phyloP scores from a whole-genome alignment of 2,113 vertebrate genomes.

The Crotalus helleri region DNA sequence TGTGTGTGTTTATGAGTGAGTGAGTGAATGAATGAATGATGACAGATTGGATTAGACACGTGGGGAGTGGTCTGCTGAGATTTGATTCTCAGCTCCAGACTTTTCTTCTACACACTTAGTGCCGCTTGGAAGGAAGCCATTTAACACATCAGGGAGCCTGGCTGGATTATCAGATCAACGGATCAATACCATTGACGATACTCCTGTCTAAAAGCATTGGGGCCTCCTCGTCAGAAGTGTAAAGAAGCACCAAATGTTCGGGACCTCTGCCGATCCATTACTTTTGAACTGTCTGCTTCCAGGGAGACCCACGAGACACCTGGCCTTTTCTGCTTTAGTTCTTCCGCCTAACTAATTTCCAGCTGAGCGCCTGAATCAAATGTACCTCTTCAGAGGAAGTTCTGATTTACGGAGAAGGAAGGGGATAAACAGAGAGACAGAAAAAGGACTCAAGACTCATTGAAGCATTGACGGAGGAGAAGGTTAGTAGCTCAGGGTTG shows the following conservation, averaged over 20 bases:
- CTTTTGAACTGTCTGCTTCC: conserved; percentile 75
- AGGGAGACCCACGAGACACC: conserved; percentile 60
- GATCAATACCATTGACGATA: conserved; percentile 91
- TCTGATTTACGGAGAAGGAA: conserved; percentile 45
- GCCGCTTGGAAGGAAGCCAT: conserved; percentile 66
- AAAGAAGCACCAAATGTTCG: conserved; percentile 48
- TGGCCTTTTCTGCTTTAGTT: conserved; percentile 68
- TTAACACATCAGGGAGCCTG: conserved; percentile 81
- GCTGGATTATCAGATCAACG: conserved; percentile 78
- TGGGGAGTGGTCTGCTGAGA: conserved; percentile 58
- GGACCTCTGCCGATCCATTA: conserved; percentile 66
- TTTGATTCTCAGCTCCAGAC: conserved; percentile 23
- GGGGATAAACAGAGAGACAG: not conserved
- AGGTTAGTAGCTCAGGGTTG: not conserved
- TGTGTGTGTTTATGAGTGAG: not conserved
- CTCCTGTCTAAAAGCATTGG: conserved; percentile 78
- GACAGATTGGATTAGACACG: conserved; percentile 64
- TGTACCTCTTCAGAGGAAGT: conserved; percentile 46
- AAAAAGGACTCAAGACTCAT: conserved; percentile 33
- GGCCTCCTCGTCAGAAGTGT: conserved; percentile 58
- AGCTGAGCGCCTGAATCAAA: conserved; percentile 63
- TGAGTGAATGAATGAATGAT: not conserved
- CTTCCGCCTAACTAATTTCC: conserved; percentile 75
- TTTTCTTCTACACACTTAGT: conserved; percentile 63
- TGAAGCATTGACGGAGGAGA: conserved; percentile 30